These are phyloP conservation scores for Drosophila austrosaltans DNA, from an alignment of 2,888 invertebrate genomes.

Conservation along the genomic window DNA sequence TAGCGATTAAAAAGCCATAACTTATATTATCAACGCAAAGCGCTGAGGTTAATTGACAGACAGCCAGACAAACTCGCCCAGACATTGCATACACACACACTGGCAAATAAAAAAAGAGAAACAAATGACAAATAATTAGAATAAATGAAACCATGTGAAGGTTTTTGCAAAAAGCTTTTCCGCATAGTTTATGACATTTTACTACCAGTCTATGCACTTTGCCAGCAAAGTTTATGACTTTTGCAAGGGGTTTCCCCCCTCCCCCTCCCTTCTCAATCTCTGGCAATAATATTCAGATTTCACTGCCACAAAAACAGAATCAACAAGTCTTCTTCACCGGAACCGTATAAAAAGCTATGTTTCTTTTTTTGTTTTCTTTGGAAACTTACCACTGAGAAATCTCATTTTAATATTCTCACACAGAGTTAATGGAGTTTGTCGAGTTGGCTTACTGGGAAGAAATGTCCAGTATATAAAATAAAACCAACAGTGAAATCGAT, in stretches of 20 bases:
- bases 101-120: slow-evolving; percentile 57
- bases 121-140: slow-evolving; percentile 75
- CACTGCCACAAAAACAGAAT: slow-evolving; percentile 14
- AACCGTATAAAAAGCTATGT: slow-evolving; percentile 62
- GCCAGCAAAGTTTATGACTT: slow-evolving; percentile 27
- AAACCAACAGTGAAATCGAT: slow-evolving; percentile 49
- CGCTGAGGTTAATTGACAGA: slow-evolving; percentile 78
- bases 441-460: slow-evolving; percentile 40
- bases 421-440: slow-evolving; percentile 11
- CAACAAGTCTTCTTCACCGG: slow-evolving; percentile 51
- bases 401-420: slow-evolving; percentile 56
- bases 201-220: slow-evolving; percentile 31
- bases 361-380: slow-evolving; percentile 36
- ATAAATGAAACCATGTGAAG: slow-evolving; percentile 72
- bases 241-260: slow-evolving; percentile 9
- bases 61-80: slow-evolving; percentile 65
- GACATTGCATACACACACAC: slow-evolving; percentile 46
- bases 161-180: slow-evolving; percentile 67
- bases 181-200: slow-evolving; percentile 49
- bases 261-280: too few relatives aligned
- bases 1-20: slow-evolving; percentile 80
- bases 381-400: slow-evolving; percentile 61
- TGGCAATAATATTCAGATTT: slow-evolving; percentile 36
- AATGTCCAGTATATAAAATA: slow-evolving; percentile 22
- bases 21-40: slow-evolving; percentile 80